Base-by-base conservation (phyloP, 1,140 invertebrate genomes). In the Propsilocerus akamusi region DNA sequence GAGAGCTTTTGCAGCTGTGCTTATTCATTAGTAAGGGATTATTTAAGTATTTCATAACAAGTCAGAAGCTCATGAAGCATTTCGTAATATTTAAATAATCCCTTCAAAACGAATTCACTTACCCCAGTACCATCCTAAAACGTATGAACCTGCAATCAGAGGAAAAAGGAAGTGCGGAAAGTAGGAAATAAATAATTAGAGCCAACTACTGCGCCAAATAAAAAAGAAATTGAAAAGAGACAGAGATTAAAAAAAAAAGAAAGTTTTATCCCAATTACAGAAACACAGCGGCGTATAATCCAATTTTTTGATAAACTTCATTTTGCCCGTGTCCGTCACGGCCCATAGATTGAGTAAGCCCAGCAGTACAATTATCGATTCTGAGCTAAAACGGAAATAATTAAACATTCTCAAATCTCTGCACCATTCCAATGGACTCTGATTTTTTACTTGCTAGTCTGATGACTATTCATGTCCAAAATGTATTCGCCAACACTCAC, bases 101-200 rank as follows among this genome's bases (percentile, higher is more conserved):
- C n/a, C n/a, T n/a, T n/a, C n/a, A n/a, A n/a, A n/a, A n/a, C n/a
- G n/a, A n/a, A n/a, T n/a, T n/a, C n/a, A 8, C 57, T 59, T 53
- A 65, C 63, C 63, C 60, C 59, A 63, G 37, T 64, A 63, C 37
- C 61, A 64, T 46, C 62, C 61, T 28, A 64, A 55, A 0, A 64
- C 56, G 25, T 62, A 66, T 46, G 58, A 58, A 46, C 26, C 24
- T 34, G 24, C 10, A 11, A 10, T 10, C 11, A 30, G 11, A n/a
- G 14, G 28, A 30, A 30, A 30, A 30, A 30, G 11, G 14, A 30
- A 30, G 11, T 3, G 14, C 11, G 17, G 34, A 41, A 37, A 37
- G 14, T 20, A 7, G 7, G 2, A 30, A 10, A 12, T 30, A n/a
- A 30, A 12, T n/a, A n/a, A n/a, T n/a, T n/a, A 12, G 28, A 12